These are phyloP conservation scores for Colletes latitarsis DNA, from an alignment of 1,140 invertebrate genomes.

Conservation along the genomic window DNA sequence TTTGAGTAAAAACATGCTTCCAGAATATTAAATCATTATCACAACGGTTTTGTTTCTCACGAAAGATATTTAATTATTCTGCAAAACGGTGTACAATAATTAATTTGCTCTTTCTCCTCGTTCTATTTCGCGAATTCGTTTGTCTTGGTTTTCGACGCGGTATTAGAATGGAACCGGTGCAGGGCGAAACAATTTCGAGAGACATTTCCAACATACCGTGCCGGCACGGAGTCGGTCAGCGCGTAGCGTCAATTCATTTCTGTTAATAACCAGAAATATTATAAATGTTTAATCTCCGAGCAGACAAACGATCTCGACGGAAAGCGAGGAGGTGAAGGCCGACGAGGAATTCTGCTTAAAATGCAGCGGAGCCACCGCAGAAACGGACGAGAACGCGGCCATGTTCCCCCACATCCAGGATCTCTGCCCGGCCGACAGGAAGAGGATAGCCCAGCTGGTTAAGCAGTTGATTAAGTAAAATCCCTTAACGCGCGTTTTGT, in stretches of 20 bases:
- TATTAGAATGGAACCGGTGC: not conserved
- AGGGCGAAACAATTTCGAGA: too few relatives aligned
- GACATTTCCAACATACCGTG: not conserved
- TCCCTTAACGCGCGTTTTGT: not conserved
- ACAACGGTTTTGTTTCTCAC: too few relatives aligned
- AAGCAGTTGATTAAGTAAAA: constrained; percentile 64
- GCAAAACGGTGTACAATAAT: too few relatives aligned
- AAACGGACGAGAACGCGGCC: constrained; percentile 18
- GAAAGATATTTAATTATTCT: too few relatives aligned
- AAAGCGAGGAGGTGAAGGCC: constrained; percentile 53
- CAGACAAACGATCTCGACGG: constrained; percentile 53
- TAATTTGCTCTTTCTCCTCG: too few relatives aligned
- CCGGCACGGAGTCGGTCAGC: too few relatives aligned
- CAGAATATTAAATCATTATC: too few relatives aligned
- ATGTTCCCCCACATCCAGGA: constrained; percentile 64
- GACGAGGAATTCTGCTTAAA: constrained; percentile 55
- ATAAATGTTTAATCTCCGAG: constrained; percentile 46
- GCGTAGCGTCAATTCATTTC: constrained; percentile 1
- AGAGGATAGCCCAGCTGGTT: constrained; percentile 67
- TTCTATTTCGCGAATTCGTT: not conserved
- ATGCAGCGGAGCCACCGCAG: constrained; percentile 53
- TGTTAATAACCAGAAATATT: constrained; percentile 15
- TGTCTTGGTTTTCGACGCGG: not conserved
- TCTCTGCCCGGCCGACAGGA: constrained; percentile 68
- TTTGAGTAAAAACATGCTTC: too few relatives aligned